Conservation (phyloP, 2,797 vertebrate species). For the Lutjanus argentimaculatus region DNA sequence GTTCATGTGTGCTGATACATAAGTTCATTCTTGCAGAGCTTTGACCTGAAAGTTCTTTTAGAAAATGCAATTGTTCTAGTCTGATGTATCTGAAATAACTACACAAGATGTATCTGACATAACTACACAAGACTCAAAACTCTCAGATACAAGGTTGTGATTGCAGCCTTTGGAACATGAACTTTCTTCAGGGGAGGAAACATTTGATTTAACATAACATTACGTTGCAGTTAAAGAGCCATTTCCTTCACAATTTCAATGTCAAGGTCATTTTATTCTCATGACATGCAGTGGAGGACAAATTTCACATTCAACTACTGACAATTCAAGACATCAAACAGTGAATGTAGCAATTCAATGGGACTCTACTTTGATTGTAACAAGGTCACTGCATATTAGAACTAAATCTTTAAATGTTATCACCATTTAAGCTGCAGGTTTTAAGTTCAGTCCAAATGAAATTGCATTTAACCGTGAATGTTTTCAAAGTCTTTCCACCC, state of each 20-base stretch:
- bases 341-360: not conserved
- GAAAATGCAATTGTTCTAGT: not conserved
- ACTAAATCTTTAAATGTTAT: not conserved
- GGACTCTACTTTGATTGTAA: not conserved
- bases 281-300: not conserved
- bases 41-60: conserved; percentile 7
- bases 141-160: not conserved
- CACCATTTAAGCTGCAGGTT: not conserved
- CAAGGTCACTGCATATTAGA: not conserved
- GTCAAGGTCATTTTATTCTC: not conserved
- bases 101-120: not conserved
- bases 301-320: not conserved
- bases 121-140: not conserved
- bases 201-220: not conserved
- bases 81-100: not conserved
- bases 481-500: not conserved
- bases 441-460: not conserved
- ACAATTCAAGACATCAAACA: not conserved
- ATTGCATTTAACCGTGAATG: not conserved
- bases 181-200: not conserved
- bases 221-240: not conserved
- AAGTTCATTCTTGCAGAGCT: not conserved
- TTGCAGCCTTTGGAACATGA: not conserved
- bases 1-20: conserved; percentile 8
- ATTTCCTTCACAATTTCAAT: not conserved